Percentiles rank a stretch among this genome's conserved stretches.
Conservation (phyloP, 2,888 invertebrate species). For the Eledone cirrhosa region DNA sequence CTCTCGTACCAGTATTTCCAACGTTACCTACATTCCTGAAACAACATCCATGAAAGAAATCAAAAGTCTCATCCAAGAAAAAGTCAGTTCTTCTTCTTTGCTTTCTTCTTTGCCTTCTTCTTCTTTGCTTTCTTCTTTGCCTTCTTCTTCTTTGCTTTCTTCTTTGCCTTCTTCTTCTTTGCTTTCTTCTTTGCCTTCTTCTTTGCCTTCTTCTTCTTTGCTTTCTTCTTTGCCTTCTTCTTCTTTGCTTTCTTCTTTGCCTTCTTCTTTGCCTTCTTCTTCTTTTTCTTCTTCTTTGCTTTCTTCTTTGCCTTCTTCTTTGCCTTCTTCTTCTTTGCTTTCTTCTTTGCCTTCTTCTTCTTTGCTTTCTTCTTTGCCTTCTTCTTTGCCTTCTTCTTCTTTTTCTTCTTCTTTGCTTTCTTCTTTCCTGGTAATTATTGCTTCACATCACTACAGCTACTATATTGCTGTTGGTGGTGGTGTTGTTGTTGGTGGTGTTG, state of each 20-base stretch:
- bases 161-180: background rate
- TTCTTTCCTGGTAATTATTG: background rate
- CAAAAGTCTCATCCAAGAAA: too few species aligned
- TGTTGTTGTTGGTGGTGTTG: too few species aligned
- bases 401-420: background rate
- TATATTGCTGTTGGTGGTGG: too few species aligned
- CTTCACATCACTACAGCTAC: too few species aligned
- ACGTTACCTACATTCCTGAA: too few species aligned
- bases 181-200: background rate
- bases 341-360: background rate
- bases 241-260: background rate
- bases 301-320: slow-evolving; percentile 11
- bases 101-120: too few species aligned
- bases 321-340: background rate
- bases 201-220: background rate
- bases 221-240: background rate
- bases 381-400: background rate
- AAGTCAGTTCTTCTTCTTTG: too few species aligned
- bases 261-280: background rate
- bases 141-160: background rate
- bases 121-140: background rate
- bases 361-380: background rate
- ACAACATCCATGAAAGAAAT: too few species aligned
- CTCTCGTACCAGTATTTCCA: too few species aligned
- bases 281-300: slow-evolving; percentile 12